Evolutionary conservation across 2,888 invertebrate species (phyloP).

Genomic region (Epiblema foenella): DNA sequence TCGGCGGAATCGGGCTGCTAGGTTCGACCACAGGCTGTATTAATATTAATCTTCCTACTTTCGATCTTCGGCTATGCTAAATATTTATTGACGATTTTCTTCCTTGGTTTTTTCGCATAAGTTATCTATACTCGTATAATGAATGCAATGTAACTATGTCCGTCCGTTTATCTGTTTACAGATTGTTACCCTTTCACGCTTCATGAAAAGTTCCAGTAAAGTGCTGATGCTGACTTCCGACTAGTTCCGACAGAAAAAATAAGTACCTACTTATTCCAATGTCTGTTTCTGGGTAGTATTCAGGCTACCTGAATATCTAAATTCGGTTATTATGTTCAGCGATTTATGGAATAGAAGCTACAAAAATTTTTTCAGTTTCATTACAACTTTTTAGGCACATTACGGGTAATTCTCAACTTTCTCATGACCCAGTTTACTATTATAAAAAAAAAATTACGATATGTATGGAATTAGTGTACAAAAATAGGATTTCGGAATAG

Average conservation of each 20-base stretch:
- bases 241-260: background rate
- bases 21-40: conserved; percentile 31
- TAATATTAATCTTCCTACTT: conserved; percentile 35
- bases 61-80: conserved; percentile 19
- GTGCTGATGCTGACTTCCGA: background rate
- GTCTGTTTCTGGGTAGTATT: no score
- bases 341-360: no score
- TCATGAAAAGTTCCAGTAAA: background rate
- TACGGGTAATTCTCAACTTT: no score
- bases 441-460: no score
- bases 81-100: background rate
- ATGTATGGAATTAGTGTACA: no score
- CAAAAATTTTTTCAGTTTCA: no score
- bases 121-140: background rate
- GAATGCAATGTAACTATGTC: background rate
- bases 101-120: background rate
- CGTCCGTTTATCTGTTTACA: background rate
- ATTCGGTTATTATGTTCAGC: no score
- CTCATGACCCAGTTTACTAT: no score
- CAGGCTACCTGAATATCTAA: no score
- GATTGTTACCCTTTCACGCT: background rate
- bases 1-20: conserved; percentile 30
- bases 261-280: no score
- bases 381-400: no score
- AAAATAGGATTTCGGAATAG: no score